Conservation (phyloP, 2,888 invertebrate species). For the Tiliacea aurago region DNA sequence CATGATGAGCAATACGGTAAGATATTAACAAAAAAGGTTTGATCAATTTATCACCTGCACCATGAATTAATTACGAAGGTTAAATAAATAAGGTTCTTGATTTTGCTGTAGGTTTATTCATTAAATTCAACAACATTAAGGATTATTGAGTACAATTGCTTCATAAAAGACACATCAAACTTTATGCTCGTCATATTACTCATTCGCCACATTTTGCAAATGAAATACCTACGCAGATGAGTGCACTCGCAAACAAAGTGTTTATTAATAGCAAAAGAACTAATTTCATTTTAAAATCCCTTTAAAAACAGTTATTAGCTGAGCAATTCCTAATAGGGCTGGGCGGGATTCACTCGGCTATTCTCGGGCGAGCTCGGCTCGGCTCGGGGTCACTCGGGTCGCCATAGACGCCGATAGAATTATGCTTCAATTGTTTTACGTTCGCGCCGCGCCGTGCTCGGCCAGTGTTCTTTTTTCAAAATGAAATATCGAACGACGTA, state of each 20-base stretch:
- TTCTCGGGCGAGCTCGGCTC: slow-evolving; percentile 68
- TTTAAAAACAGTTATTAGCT: slow-evolving; percentile 75
- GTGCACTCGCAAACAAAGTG: slow-evolving; percentile 18
- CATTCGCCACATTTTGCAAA: slow-evolving; percentile 20
- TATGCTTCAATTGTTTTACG: slow-evolving; percentile 87
- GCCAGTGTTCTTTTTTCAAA: slow-evolving; percentile 71
- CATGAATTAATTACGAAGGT: slow-evolving; percentile 3
- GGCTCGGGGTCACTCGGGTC: slow-evolving; percentile 69
- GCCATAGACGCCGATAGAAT: slow-evolving; percentile 79
- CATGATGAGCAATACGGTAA: slow-evolving; percentile 50
- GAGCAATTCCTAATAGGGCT: slow-evolving; percentile 77
- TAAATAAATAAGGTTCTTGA: slow-evolving; percentile 23
- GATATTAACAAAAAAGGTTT: slow-evolving; percentile 31
- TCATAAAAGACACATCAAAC: slow-evolving; percentile 45
- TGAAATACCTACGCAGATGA: slow-evolving; percentile 28
- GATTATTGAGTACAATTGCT: slow-evolving; percentile 35
- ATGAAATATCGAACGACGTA: slow-evolving; percentile 71
- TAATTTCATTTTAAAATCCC: slow-evolving; percentile 69
- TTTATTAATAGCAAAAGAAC: slow-evolving; percentile 56
- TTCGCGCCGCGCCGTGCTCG: slow-evolving; percentile 75
- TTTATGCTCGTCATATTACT: slow-evolving; percentile 31
- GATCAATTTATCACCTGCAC: neutral
- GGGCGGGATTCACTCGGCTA: slow-evolving; percentile 73
- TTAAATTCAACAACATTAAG: slow-evolving; percentile 9
- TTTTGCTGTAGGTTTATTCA: neutral